Evolutionary conservation across 1,140 invertebrate genomes (phyloP).

Genomic region (Plutomurus gul): DNA sequence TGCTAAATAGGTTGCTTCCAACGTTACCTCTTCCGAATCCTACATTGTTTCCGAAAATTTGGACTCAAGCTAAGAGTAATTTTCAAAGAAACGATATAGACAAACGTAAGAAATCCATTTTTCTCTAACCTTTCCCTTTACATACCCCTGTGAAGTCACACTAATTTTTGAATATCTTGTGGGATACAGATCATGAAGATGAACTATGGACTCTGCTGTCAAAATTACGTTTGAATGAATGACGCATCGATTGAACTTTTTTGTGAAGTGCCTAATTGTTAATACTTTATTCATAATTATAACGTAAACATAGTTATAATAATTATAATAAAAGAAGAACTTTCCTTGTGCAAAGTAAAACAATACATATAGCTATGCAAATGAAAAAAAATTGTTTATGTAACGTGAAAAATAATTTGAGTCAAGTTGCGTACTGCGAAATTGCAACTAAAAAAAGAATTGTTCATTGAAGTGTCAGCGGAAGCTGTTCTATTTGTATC

Average conservation of each 20-base stretch:
- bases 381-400: constrained; percentile 28
- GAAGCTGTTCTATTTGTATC: constrained; percentile 20
- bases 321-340: not conserved
- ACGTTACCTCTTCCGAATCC: constrained; percentile 19
- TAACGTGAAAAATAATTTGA: constrained; percentile 10
- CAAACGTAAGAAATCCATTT: constrained; percentile 1
- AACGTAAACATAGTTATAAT: constrained; percentile 17
- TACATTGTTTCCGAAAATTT: not conserved
- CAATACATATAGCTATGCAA: constrained; percentile 19
- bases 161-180: not conserved
- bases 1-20: constrained; percentile 18
- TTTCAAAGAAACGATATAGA: constrained; percentile 8
- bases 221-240: constrained; percentile 2
- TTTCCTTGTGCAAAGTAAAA: constrained; percentile 2
- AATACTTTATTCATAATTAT: constrained; percentile 29
- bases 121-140: not conserved
- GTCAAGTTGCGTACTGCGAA: not conserved
- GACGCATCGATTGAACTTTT: constrained; percentile 23
- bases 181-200: not conserved
- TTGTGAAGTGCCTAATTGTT: constrained; percentile 39
- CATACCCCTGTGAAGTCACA: not conserved
- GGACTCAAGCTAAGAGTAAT: constrained; percentile 31
- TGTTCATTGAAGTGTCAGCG: constrained; percentile 21
- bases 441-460: not conserved
- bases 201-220: constrained; percentile 26